These are phyloP conservation scores for Hepsetus odoe DNA, from an alignment of 2,113 vertebrate genomes.

Conservation along the genomic window DNA sequence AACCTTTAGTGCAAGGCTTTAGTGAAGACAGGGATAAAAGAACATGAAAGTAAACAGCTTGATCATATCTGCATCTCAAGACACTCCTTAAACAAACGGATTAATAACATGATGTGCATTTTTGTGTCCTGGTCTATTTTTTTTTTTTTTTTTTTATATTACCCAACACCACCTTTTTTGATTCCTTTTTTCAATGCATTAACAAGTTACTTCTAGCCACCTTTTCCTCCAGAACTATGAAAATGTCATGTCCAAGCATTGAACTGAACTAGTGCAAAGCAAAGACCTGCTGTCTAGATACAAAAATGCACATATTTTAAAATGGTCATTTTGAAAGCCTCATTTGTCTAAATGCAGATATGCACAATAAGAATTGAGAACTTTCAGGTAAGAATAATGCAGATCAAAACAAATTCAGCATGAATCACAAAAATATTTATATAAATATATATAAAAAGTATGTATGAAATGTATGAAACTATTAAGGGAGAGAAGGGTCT, in stretches of 20 bases:
- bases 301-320: too few species aligned
- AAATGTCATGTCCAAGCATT: too few species aligned
- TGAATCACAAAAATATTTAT: neutral
- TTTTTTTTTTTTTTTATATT: too few species aligned
- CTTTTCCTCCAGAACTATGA: too few species aligned
- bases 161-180: too few species aligned
- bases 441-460: neutral
- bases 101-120: too few species aligned
- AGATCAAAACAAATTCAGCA: neutral
- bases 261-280: too few species aligned
- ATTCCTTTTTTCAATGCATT: too few species aligned
- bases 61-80: neutral
- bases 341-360: constrained; percentile 11
- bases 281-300: too few species aligned
- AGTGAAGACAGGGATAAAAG: neutral
- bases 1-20: neutral
- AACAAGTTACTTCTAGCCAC: too few species aligned
- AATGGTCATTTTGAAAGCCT: too few species aligned
- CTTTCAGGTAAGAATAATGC: neutral
- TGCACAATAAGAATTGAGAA: neutral
- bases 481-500: neutral
- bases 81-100: neutral
- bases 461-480: neutral
- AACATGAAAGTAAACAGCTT: neutral
- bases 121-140: too few species aligned